A percentile compares a stretch with the other conserved stretches of the same genome.
Evolutionary conservation across 2,113 vertebrate genomes (phyloP).

Genomic region (Forbesichthys agassizii): DNA sequence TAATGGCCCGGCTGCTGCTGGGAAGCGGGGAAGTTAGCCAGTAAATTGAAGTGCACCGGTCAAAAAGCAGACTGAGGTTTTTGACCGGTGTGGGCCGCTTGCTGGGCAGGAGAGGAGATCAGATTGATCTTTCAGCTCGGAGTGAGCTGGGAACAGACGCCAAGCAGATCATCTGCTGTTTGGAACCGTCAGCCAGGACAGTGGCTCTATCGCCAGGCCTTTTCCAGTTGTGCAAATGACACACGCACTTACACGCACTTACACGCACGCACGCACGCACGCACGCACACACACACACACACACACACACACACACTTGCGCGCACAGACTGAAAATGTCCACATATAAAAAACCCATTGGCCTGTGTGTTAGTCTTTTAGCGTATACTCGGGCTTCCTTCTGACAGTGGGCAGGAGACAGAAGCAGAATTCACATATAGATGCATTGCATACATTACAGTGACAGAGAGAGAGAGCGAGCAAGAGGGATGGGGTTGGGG

Average conservation of each 20-base stretch:
- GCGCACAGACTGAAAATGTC: neutral
- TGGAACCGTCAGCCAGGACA: slow-evolving; percentile 32
- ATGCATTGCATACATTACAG: neutral
- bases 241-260: no score
- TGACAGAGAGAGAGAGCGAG: neutral
- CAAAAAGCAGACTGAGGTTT: slow-evolving; percentile 20
- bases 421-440: neutral
- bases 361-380: no score
- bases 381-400: neutral
- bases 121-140: slow-evolving; percentile 50
- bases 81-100: slow-evolving; percentile 29
- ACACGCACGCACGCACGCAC: no score
- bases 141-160: slow-evolving; percentile 20
- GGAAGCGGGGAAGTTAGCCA: slow-evolving; percentile 46
- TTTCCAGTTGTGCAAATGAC: slow-evolving; percentile 11
- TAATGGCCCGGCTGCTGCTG: slow-evolving; percentile 49
- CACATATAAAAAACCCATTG: neutral
- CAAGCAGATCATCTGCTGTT: slow-evolving; percentile 44
- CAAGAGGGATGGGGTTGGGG: slow-evolving; percentile 6
- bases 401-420: neutral
- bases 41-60: slow-evolving; percentile 66
- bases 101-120: slow-evolving; percentile 42
- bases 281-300: no score
- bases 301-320: no score
- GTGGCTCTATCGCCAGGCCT: slow-evolving; percentile 39